Conservation (phyloP, 2,888 invertebrate genomes). For the Muscina levida region DNA sequence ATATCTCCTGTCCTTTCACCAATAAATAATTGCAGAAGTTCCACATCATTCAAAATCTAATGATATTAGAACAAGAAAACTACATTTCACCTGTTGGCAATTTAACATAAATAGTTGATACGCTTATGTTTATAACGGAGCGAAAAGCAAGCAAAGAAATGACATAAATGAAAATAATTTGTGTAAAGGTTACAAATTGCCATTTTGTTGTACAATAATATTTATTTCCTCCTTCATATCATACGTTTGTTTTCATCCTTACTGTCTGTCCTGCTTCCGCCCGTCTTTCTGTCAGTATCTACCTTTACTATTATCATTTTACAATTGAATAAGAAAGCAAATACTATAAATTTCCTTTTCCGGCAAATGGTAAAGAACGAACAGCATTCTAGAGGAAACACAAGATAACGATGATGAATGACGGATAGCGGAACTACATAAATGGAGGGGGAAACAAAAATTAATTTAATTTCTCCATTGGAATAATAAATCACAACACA, state of each 20-base stretch:
- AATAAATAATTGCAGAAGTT: no score
- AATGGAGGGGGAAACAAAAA: slow-evolving; percentile 47
- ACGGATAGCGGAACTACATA: neutral
- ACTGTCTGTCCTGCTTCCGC: slow-evolving; percentile 13
- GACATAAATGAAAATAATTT: slow-evolving; percentile 17
- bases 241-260: slow-evolving; percentile 26
- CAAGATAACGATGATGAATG: neutral
- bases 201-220: slow-evolving; percentile 32
- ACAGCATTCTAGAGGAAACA: neutral
- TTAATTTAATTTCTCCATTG: slow-evolving; percentile 76
- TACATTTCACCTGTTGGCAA: no score
- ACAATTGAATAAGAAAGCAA: slow-evolving; percentile 45
- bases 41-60: no score
- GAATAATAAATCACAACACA: slow-evolving; percentile 76
- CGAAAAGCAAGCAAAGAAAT: slow-evolving; percentile 1
- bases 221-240: slow-evolving; percentile 33
- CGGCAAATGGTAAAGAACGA: neutral
- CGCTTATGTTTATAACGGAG: slow-evolving; percentile 3
- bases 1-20: no score
- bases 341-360: slow-evolving; percentile 54
- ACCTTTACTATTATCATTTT: slow-evolving; percentile 48
- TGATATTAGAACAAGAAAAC: no score
- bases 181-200: slow-evolving; percentile 39
- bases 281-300: neutral
- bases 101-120: slow-evolving; percentile 4